phyloP scores from a whole-genome alignment of 2,888 invertebrate species.

The Calliphora vomitoria region DNA sequence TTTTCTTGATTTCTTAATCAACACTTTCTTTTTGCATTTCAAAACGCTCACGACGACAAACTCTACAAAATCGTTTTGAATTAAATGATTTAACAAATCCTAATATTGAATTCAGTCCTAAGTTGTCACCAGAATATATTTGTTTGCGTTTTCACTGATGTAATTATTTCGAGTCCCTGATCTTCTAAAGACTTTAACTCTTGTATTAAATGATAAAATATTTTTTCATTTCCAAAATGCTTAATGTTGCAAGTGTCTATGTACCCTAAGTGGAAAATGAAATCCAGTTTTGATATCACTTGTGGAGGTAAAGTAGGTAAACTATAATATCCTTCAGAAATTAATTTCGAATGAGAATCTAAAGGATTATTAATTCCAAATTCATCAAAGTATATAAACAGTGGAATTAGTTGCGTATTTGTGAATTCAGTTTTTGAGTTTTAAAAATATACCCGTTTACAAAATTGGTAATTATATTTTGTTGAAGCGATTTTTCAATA shows the following conservation, averaged over 20 bases:
- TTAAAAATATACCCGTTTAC: not conserved
- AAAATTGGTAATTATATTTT: conserved; percentile 42
- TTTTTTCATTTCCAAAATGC: conserved; percentile 30
- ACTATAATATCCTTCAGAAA: conserved; percentile 45
- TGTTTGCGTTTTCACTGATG: not conserved
- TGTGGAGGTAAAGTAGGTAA: conserved; percentile 37
- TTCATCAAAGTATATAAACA: conserved; percentile 53
- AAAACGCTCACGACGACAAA: too few relatives aligned
- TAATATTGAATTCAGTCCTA: too few relatives aligned
- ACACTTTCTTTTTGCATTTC: too few relatives aligned
- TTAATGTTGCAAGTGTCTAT: conserved; percentile 28
- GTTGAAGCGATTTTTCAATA: conserved; percentile 34
- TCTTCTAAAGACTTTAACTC: conserved; percentile 38
- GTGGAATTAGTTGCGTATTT: conserved; percentile 42
- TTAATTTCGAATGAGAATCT: not conserved
- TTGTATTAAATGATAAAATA: conserved; percentile 51
- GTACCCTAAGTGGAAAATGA: conserved; percentile 7
- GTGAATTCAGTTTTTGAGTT: conserved; percentile 10
- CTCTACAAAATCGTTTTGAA: too few relatives aligned
- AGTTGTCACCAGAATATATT: not conserved
- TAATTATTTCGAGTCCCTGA: conserved; percentile 8
- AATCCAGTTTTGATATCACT: not conserved
- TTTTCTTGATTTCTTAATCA: too few relatives aligned
- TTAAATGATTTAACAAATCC: too few relatives aligned
- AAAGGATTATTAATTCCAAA: conserved; percentile 37